A percentile compares a stretch with the other conserved stretches of the same genome.
Conservation (phyloP, 2,797 vertebrate species). For the Leptoclinus maculatus region DNA sequence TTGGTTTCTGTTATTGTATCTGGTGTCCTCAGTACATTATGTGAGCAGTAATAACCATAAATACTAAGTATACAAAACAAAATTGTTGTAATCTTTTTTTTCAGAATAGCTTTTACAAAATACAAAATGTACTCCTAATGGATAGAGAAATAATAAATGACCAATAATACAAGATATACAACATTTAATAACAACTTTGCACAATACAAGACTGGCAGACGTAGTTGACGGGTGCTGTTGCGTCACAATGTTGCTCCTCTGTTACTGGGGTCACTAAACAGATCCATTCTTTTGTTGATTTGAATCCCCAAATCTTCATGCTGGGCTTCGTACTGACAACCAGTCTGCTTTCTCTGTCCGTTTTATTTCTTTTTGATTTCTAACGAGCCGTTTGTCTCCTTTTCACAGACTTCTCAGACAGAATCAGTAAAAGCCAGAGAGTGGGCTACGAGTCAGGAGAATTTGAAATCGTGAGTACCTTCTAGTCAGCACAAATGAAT, state of each 20-base stretch:
- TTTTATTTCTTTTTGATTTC: background rate
- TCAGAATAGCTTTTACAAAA: background rate
- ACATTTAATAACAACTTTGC: background rate
- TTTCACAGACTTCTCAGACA: slow-evolving; percentile 93
- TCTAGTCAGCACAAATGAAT: slow-evolving; percentile 22
- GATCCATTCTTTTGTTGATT: background rate
- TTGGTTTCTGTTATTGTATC: background rate
- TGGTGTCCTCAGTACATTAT: background rate
- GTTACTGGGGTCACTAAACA: background rate
- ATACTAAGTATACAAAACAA: background rate
- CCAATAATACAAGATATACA: background rate
- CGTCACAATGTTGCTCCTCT: background rate
- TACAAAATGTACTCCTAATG: background rate
- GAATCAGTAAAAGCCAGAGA: slow-evolving; percentile 90
- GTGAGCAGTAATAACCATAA: background rate
- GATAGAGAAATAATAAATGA: background rate
- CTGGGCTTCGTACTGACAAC: background rate
- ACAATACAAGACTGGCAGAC: background rate
- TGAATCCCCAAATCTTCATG: background rate
- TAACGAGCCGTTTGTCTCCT: slow-evolving; percentile 40
- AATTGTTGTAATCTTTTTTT: background rate
- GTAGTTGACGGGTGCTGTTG: background rate
- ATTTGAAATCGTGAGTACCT: slow-evolving; percentile 92
- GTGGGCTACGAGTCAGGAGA: slow-evolving; percentile 96
- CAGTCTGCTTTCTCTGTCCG: background rate